Conservation (phyloP, 2,888 invertebrate species). For the Mythimna vitellina region DNA sequence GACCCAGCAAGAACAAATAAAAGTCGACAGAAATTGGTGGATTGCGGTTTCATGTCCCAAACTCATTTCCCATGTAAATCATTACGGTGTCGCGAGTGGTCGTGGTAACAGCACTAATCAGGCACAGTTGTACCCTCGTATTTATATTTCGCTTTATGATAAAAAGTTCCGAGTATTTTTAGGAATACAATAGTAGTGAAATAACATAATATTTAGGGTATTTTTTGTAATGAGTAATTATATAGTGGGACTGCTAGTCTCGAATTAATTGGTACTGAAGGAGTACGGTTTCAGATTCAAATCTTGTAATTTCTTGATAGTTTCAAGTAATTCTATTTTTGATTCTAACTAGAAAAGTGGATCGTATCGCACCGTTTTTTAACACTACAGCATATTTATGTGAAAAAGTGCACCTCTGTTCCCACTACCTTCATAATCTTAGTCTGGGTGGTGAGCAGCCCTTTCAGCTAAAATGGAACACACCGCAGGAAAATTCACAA, state of each 20-base stretch:
- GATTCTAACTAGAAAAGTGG: background rate
- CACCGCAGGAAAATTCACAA: no score
- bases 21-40: conserved; percentile 77
- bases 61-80: conserved; percentile 77
- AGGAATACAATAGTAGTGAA: conserved; percentile 45
- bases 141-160: conserved; percentile 56
- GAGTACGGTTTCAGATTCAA: conserved; percentile 23
- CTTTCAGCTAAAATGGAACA: no score
- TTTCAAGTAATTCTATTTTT: background rate
- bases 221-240: conserved; percentile 38
- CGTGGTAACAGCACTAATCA: conserved; percentile 68
- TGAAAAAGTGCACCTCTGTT: background rate
- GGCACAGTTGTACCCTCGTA: conserved; percentile 64
- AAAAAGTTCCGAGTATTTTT: conserved; percentile 50
- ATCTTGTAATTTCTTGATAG: conserved; percentile 20
- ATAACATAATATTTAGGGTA: conserved; percentile 39
- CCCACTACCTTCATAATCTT: background rate
- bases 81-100: conserved; percentile 72
- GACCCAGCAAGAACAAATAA: conserved; percentile 70
- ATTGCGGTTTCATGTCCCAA: conserved; percentile 78
- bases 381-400: background rate
- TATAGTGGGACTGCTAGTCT: conserved; percentile 3
- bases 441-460: no score
- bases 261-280: conserved; percentile 21
- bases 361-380: background rate